These are phyloP conservation scores for Arvicola amphibius DNA, from an alignment of 2,797 vertebrate genomes.

Conservation along the genomic window DNA sequence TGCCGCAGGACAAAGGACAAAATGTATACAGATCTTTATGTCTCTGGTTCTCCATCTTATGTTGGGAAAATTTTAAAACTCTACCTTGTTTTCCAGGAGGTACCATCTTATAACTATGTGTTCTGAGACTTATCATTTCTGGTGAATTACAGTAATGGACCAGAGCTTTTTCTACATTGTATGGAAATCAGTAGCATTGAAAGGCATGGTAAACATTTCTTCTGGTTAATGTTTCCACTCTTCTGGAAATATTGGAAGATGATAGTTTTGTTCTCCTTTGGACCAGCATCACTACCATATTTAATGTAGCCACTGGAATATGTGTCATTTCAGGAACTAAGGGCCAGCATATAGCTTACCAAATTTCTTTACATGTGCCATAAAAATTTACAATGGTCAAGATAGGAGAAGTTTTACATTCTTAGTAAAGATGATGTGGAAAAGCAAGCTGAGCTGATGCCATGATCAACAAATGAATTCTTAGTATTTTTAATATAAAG, in stretches of 20 bases:
- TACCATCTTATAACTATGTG: neutral
- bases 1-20: neutral
- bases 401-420: neutral
- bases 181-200: neutral
- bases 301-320: neutral
- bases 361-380: neutral
- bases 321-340: neutral
- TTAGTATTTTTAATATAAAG: neutral
- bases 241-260: neutral
- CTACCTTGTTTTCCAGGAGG: neutral
- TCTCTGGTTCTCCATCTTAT: neutral
- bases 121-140: neutral
- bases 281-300: neutral
- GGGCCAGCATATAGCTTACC: neutral
- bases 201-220: neutral
- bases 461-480: neutral
- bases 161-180: neutral
- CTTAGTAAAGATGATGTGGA: neutral
- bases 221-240: neutral
- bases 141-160: neutral
- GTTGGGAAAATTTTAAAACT: neutral
- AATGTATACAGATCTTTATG: neutral
- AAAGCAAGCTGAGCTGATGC: neutral
- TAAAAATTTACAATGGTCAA: neutral
- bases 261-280: neutral